Evolutionary conservation across 2,888 invertebrate species (phyloP).

Genomic region (Apamea anceps): DNA sequence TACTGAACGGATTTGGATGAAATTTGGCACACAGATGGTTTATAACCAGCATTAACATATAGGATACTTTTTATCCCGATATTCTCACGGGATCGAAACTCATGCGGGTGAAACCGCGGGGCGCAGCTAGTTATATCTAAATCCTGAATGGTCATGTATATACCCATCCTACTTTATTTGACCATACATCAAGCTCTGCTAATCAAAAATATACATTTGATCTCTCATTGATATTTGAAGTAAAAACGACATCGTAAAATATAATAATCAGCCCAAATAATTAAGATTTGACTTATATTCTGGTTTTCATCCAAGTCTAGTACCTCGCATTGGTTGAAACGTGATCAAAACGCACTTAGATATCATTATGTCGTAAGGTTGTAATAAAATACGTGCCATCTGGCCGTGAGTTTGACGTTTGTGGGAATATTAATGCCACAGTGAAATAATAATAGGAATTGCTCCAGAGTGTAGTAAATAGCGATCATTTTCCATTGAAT

Average conservation of each 20-base stretch:
- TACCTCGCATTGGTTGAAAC: slow-evolving; percentile 12
- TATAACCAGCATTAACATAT: too few relatives aligned
- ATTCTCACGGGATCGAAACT: too few relatives aligned
- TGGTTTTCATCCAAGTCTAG: not conserved
- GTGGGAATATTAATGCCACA: slow-evolving; percentile 27
- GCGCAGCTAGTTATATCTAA: not conserved
- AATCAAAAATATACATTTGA: not conserved
- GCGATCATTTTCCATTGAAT: not conserved
- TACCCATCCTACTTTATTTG: not conserved
- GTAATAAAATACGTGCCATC: slow-evolving; percentile 38
- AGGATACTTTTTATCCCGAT: too few relatives aligned
- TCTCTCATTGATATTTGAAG: not conserved
- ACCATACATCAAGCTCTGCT: not conserved
- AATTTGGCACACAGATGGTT: too few relatives aligned
- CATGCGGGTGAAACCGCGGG: too few relatives aligned
- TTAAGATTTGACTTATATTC: not conserved
- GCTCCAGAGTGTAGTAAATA: not conserved
- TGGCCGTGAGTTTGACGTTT: slow-evolving; percentile 15
- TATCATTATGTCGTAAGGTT: slow-evolving; percentile 7
- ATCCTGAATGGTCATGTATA: not conserved
- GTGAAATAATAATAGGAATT: not conserved
- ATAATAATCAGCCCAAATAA: not conserved
- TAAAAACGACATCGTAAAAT: not conserved
- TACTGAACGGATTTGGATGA: too few relatives aligned
- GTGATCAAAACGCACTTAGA: slow-evolving; percentile 14